Evolutionary conservation across 1,140 invertebrate genomes (phyloP), one percentile per base, ranked within the genome.

Genomic region (Psix sp.): DNA sequence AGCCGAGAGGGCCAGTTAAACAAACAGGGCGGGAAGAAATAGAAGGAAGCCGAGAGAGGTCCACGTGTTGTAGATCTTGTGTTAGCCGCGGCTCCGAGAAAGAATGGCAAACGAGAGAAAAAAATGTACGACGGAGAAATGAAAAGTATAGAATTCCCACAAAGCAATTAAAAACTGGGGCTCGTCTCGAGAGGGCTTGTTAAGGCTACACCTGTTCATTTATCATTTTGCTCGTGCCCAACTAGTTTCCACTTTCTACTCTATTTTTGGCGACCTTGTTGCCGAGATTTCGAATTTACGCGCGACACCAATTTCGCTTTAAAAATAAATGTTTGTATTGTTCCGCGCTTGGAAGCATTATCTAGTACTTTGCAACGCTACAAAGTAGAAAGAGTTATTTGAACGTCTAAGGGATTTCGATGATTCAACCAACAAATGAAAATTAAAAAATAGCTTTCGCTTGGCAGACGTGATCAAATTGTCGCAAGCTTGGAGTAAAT

Each of bases 91-190:
- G 57, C 36, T 46, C 26, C 26, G 63, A 63, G 46, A 59, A 72
- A 68, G 74, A 76, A 60, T 54, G 48, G 60, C 48, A 59, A 71
- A 63, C 48, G 57, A 65, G 36, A n/a, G 20, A 46, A 51, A 51
- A 67, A 56, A 74, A 62, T 49, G 62, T 42, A 73, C 51, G 45
- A 62, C 11, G 24, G 15, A 40, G 33, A 46, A 48, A 67, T 26
- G 51, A 49, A 43, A 63, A 46, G 46, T 35, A 51, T 67, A 62
- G 52, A 24, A 67, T 33, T 59, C 67, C 52, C 56, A 76, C 76
- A 77, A 80, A 81, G 82, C 80, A 83, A 84, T 84, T 83, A 83
- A 84, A 84, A 84, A 84, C 77, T 81, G 74, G 80, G 76, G 76
- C 81, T 82, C 45, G 76, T 77, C 79, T 82, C 77, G 74, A 82